Conservation (phyloP, 2,888 invertebrate species). For the Ophion slaviceki region DNA sequence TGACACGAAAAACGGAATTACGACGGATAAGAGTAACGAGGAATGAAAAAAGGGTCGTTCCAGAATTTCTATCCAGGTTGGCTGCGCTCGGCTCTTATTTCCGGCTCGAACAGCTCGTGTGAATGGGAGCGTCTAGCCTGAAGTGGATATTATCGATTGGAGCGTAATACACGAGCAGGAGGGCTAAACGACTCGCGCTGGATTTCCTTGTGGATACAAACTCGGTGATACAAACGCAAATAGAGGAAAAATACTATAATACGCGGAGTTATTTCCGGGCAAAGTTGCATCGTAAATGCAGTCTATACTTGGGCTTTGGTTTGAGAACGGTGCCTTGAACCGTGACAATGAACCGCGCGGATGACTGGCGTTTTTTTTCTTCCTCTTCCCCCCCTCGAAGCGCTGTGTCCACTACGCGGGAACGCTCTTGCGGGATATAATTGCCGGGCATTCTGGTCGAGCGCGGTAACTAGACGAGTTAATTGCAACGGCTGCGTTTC, state of each 20-base stretch:
- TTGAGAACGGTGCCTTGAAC: slow-evolving; percentile 77
- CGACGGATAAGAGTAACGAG: no score
- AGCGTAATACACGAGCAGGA: slow-evolving; percentile 24
- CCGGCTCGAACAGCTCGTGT: slow-evolving; percentile 10
- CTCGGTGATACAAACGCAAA: background rate
- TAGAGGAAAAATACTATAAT: slow-evolving; percentile 9
- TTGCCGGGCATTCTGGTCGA: slow-evolving; percentile 54
- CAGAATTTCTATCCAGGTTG: background rate
- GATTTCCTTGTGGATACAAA: background rate
- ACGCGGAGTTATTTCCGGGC: slow-evolving; percentile 27
- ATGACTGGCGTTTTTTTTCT: slow-evolving; percentile 8
- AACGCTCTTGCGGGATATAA: slow-evolving; percentile 37
- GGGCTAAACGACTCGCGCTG: slow-evolving; percentile 1
- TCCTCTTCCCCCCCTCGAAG: background rate
- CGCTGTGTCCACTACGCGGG: slow-evolving; percentile 7
- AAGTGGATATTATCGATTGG: slow-evolving; percentile 49
- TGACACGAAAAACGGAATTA: no score
- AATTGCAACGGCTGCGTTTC: slow-evolving; percentile 54
- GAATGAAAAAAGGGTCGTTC: background rate
- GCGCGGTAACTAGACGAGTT: slow-evolving; percentile 61
- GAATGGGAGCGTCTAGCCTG: slow-evolving; percentile 23
- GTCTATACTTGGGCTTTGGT: slow-evolving; percentile 67
- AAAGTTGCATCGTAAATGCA: slow-evolving; percentile 52
- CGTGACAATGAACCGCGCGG: slow-evolving; percentile 78
- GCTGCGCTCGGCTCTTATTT: slow-evolving; percentile 2